Evolutionary conservation across 2,888 invertebrate genomes (phyloP).

Genomic region (Erebia palarica): DNA sequence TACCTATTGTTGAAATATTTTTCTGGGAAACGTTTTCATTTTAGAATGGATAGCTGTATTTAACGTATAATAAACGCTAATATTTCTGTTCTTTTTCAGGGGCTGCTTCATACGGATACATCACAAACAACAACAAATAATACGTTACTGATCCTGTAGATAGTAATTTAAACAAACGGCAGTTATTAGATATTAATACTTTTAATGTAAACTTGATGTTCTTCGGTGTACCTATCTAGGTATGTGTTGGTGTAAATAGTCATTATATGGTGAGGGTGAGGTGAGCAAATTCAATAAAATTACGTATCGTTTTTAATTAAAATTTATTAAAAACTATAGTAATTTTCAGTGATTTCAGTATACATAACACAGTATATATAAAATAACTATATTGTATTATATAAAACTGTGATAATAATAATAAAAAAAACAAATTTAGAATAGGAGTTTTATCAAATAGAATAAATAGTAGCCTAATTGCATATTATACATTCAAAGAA

Average conservation of each 20-base stretch:
- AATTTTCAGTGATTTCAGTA: background rate
- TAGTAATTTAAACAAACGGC: too few species aligned
- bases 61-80: background rate
- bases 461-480: background rate
- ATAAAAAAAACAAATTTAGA: background rate
- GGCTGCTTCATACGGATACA: slow-evolving; percentile 82
- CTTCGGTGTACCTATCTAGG: too few species aligned
- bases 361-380: background rate
- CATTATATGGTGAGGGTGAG: too few species aligned
- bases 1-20: too few species aligned
- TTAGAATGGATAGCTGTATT: too few species aligned
- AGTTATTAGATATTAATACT: too few species aligned
- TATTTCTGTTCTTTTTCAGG: slow-evolving; percentile 66
- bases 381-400: background rate
- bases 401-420: slow-evolving; percentile 6
- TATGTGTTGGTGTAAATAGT: too few species aligned
- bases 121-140: slow-evolving; percentile 52
- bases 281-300: background rate
- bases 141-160: background rate
- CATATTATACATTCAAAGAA: background rate
- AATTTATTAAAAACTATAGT: background rate
- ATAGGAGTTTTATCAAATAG: background rate
- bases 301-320: background rate
- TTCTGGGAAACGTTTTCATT: too few species aligned
- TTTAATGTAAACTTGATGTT: too few species aligned